These are phyloP conservation scores for Columba livia DNA, from an alignment of 2,113 vertebrate genomes.

Conservation along the genomic window DNA sequence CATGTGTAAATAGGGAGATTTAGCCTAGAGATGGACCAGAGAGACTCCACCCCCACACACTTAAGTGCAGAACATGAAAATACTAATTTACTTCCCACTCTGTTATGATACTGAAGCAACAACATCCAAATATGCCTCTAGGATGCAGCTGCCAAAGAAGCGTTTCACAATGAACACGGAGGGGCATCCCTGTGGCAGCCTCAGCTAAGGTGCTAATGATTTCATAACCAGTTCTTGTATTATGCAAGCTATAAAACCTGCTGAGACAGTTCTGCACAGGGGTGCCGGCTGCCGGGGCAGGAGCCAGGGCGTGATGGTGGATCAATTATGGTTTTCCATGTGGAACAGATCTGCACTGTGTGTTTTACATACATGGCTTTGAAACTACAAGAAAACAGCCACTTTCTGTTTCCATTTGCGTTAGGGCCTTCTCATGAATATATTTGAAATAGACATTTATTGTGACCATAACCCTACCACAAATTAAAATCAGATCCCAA, in stretches of 20 bases:
- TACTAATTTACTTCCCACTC: neutral
- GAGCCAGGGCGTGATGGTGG: neutral
- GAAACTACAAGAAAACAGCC: constrained; percentile 22
- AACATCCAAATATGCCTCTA: neutral
- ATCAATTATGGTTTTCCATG: neutral
- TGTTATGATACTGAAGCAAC: neutral
- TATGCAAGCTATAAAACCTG: neutral
- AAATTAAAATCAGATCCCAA: constrained; percentile 77
- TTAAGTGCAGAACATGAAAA: neutral
- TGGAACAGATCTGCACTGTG: neutral
- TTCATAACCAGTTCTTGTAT: constrained; percentile 47
- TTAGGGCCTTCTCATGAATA: constrained; percentile 44
- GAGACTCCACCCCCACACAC: neutral
- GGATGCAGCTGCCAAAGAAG: constrained; percentile 31
- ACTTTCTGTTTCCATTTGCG: constrained; percentile 63
- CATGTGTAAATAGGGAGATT: neutral
- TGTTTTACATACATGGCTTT: neutral
- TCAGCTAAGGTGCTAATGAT: constrained; percentile 35
- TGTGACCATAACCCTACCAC: constrained; percentile 68
- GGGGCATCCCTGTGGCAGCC: constrained; percentile 50
- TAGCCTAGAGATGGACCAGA: neutral
- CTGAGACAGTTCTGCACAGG: neutral
- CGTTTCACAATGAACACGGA: neutral
- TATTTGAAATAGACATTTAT: constrained; percentile 71
- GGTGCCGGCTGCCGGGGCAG: neutral